phyloP scores from a whole-genome alignment of 2,113 vertebrate genomes.

The Podocnemis expansa region DNA sequence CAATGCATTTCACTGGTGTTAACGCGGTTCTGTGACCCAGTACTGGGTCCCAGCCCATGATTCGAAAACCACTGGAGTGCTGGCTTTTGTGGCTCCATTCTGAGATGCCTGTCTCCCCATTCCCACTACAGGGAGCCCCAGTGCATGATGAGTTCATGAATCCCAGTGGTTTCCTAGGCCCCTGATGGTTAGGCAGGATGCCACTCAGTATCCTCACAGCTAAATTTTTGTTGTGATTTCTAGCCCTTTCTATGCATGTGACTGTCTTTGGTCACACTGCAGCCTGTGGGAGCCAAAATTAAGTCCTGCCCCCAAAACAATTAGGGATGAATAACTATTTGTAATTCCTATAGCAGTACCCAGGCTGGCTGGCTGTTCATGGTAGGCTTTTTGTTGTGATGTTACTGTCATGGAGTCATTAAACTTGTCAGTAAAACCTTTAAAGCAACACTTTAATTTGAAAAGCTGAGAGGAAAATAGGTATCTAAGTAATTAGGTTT shows the following conservation, averaged over 20 bases:
- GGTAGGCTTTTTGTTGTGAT: not conserved
- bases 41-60: too few species aligned
- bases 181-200: not conserved
- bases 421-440: slow-evolving; percentile 42
- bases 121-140: not conserved
- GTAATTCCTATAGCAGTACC: not conserved
- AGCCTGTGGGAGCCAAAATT: not conserved
- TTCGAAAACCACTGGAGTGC: too few species aligned
- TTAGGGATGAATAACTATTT: not conserved
- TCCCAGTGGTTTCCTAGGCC: not conserved
- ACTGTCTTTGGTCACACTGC: not conserved
- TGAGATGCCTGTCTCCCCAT: not conserved
- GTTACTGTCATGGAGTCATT: not conserved
- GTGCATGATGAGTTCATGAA: not conserved
- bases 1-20: too few species aligned
- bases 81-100: not conserved
- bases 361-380: not conserved
- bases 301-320: not conserved
- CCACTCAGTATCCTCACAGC: not conserved
- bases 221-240: not conserved
- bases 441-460: slow-evolving; percentile 65
- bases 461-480: slow-evolving; percentile 61
- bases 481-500: slow-evolving; percentile 74
- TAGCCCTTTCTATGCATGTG: not conserved
- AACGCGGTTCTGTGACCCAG: too few species aligned